phyloP scores from a whole-genome alignment of 2,888 invertebrate species.

The Mongoloraphidia duomilia region DNA sequence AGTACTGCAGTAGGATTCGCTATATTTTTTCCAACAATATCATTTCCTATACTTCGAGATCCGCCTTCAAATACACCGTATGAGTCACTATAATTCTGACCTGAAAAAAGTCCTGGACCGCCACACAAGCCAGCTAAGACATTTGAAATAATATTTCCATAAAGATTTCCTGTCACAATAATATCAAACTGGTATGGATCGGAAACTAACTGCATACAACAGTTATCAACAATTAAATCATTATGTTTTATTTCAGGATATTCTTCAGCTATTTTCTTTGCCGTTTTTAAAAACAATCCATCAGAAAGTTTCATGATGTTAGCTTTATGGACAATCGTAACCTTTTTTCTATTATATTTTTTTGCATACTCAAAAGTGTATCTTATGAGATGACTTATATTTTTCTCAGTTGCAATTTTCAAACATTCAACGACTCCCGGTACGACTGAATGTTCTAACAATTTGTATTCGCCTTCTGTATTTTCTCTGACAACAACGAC shows the following conservation, averaged over 20 bases:
- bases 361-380: slow-evolving; percentile 46
- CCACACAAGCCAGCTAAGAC: slow-evolving; percentile 23
- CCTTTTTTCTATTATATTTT: slow-evolving; percentile 37
- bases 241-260: slow-evolving; percentile 22
- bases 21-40: slow-evolving; percentile 11
- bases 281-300: slow-evolving; percentile 23
- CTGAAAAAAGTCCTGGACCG: slow-evolving; percentile 22
- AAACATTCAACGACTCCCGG: slow-evolving; percentile 45
- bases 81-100: slow-evolving; percentile 21
- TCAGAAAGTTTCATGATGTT: slow-evolving; percentile 39
- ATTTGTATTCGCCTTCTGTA: slow-evolving; percentile 49
- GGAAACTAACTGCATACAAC: slow-evolving; percentile 22
- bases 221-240: slow-evolving; percentile 23
- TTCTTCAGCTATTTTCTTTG: slow-evolving; percentile 18
- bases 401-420: slow-evolving; percentile 36
- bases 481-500: slow-evolving; percentile 46
- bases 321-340: slow-evolving; percentile 49
- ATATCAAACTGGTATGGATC: slow-evolving; percentile 23
- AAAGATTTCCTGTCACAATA: slow-evolving; percentile 24
- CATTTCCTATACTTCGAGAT: slow-evolving; percentile 12
- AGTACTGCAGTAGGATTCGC: slow-evolving; percentile 20
- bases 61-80: slow-evolving; percentile 25
- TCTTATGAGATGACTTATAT: slow-evolving; percentile 37
- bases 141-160: slow-evolving; percentile 23
- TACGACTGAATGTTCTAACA: slow-evolving; percentile 45